Evolutionary conservation across 2,113 vertebrate species (phyloP), one percentile per base, ranked within the genome.

Genomic region (Uria lomvia): DNA sequence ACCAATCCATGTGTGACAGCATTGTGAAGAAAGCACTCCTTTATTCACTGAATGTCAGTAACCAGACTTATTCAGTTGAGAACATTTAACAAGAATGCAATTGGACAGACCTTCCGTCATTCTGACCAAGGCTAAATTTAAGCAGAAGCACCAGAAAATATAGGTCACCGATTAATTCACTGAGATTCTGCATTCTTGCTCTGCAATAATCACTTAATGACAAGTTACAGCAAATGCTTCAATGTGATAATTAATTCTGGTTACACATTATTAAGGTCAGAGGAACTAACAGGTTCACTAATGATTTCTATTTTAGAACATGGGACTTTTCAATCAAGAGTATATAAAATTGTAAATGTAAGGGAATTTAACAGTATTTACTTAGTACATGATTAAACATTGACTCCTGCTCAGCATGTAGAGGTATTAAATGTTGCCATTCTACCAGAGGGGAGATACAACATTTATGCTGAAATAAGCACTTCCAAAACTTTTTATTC

Each of bases 81-180:
- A 88, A 95, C 87, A 67, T 94, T 94, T 97, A 97, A 96, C 92
- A 93, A 86, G 96, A 92, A 96, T 96, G 88, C 72, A 90, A 88
- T 65, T 96, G 93, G 95, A 96, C 91, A 94, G 92, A 97, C 71
- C 95, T 96, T 93, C 88, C 62, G 3, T 97, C 93, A 92, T 97
- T 97, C 79, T 77, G 85, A 97, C 65, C 78, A 56, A 60, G 72
- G 75, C 82, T 95, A 95, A 96, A 96, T 96, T 84, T 90, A 95
- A 97, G 96, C 75, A 96, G 92, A 88, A 93, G 94, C 59, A 92
- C 59, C 71, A 93, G 92, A 94, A 96, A 96, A 97, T 96, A 91
- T 94, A 97, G 96, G 96, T 97, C 97, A 97, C 91, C 96, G 97
- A 94, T 95, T 96, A 96, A 96, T 97, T 96, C 95, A 96, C 87